A percentile compares a stretch with the other conserved stretches of the same genome.
Conservation (phyloP, 2,888 invertebrate genomes). For the Andrena camellia region DNA sequence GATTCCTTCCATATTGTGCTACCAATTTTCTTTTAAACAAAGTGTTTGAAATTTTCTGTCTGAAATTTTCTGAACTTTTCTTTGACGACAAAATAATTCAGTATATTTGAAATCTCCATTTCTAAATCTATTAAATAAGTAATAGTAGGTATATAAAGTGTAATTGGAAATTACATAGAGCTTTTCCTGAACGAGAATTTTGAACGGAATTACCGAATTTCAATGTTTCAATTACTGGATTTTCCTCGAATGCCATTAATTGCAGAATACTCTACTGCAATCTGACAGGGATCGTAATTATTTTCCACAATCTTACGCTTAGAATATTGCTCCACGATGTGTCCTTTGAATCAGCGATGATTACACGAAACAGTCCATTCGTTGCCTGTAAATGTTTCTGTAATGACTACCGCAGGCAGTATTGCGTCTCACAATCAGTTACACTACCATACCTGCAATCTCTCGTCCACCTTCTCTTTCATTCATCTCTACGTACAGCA, state of each 20-base stretch:
- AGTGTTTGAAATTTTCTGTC: not conserved
- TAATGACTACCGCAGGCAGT: not conserved
- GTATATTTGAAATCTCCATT: not conserved
- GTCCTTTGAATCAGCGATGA: conserved; percentile 44
- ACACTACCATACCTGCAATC: conserved; percentile 22
- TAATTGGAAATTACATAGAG: too few relatives aligned
- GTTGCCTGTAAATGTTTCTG: conserved; percentile 26
- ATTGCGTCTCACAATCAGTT: not conserved
- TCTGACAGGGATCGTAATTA: not conserved
- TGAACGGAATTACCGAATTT: not conserved
- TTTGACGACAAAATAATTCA: not conserved
- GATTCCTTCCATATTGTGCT: not conserved
- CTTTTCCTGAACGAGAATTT: too few relatives aligned
- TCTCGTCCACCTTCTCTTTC: conserved; percentile 33
- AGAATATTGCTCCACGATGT: conserved; percentile 3
- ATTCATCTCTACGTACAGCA: conserved; percentile 31
- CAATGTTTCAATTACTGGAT: conserved; percentile 20
- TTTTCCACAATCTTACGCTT: conserved; percentile 2
- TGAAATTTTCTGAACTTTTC: not conserved
- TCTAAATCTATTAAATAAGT: too few relatives aligned
- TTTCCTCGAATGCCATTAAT: not conserved
- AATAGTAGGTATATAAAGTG: too few relatives aligned
- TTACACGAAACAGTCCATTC: conserved; percentile 30
- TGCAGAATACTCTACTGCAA: conserved; percentile 1
- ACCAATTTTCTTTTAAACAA: not conserved